Evolutionary conservation across 2,797 vertebrate species (phyloP).

Genomic region (Pseudomugil gertrudae): DNA sequence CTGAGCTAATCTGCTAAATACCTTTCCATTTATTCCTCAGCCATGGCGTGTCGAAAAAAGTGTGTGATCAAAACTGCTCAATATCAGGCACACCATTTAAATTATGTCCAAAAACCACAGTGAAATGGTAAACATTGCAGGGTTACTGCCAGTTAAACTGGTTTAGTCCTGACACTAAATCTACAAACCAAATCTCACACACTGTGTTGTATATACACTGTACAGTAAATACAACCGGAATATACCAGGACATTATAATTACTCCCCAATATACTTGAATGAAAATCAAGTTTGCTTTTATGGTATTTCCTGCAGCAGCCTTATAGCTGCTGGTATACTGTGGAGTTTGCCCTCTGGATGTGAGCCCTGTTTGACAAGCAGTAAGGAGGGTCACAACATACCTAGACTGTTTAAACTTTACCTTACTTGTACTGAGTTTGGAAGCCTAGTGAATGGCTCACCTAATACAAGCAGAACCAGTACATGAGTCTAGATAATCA

Average conservation of each 20-base stretch:
- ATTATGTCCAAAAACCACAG: background rate
- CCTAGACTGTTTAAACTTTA: constrained; percentile 56
- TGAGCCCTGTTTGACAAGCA: constrained; percentile 51
- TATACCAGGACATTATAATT: background rate
- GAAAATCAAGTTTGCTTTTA: constrained; percentile 18
- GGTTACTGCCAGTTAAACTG: background rate
- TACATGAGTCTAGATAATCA: background rate
- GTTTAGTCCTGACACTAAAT: constrained; percentile 3
- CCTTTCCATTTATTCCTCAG: background rate
- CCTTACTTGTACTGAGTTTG: constrained; percentile 25
- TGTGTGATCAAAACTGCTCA: background rate
- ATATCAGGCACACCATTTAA: background rate
- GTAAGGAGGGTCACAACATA: constrained; percentile 28
- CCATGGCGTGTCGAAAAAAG: background rate
- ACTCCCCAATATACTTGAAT: background rate
- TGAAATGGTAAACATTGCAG: background rate
- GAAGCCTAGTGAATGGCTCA: constrained; percentile 10
- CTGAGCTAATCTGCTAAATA: background rate
- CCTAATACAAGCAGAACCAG: background rate
- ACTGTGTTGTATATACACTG: background rate
- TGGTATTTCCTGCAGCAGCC: constrained; percentile 26
- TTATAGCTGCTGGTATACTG: constrained; percentile 22
- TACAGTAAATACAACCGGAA: background rate
- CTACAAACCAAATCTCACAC: constrained; percentile 1
- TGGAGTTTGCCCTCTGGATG: constrained; percentile 67